Evolutionary conservation across 1,140 invertebrate genomes (phyloP), one percentile per base, ranked within the genome.

Genomic region (Achatina immaculata): DNA sequence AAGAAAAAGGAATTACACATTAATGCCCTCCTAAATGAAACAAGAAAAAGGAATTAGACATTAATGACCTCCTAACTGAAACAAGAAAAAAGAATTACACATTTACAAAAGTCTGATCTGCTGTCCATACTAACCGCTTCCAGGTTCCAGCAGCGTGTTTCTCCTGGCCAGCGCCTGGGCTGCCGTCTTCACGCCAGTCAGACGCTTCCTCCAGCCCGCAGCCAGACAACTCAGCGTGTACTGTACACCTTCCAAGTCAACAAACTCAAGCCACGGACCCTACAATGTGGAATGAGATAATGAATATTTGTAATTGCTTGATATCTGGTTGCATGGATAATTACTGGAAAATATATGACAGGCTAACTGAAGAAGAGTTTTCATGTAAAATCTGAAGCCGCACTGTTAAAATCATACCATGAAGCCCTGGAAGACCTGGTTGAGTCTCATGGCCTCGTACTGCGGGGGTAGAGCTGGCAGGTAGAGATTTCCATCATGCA

Each of bases 381-480:
- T n/a, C n/a, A n/a, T n/a, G n/a, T n/a, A n/a, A n/a, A n/a, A n/a
- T n/a, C n/a, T n/a, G n/a, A n/a, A n/a, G n/a, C n/a, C n/a, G n/a
- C n/a, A n/a, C n/a, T n/a, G n/a, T n/a, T n/a, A n/a, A n/a, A n/a
- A n/a, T n/a, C 68, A 72, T 34, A 80, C 78, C 65, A 71, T 72
- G 42, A 71, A 80, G 0, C 69, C 69, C 42, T 81, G 69, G 40
- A 94, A 90, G 43, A 94, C 88, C 42, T 89, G 81, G 19, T 87
- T 83, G 6, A 91, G 84, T 73, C 86, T 83, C 16, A 87, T 84
- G 34, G 88, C 80, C 77, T 88, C 86, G 69, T 91, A 91, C 80
- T 95, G 94, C 0, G 94, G 93, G 21, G 95, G 95, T 51, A 96
- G 90, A 40, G 94, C 93, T 31, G 94, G 94, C n/a, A 95, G 89